Percentiles rank a stretch among this genome's conserved stretches.
These are phyloP conservation scores for Pangasianodon gigas DNA, from an alignment of 2,113 vertebrate genomes.

Conservation along the genomic window DNA sequence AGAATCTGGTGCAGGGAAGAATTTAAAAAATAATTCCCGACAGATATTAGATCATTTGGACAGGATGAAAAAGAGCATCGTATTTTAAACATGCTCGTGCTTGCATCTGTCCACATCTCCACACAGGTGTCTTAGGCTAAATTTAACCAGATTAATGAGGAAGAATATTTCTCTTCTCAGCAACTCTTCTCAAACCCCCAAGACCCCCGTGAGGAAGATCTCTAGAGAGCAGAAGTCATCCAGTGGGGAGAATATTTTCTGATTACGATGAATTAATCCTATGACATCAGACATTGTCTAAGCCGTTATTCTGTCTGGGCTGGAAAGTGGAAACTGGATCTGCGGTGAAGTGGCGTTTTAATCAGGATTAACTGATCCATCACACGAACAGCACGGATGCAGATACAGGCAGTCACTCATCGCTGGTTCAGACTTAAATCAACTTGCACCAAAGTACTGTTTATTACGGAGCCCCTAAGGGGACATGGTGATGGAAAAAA, in stretches of 20 bases:
- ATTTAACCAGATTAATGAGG: neutral
- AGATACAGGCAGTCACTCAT: neutral
- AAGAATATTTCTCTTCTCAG: neutral
- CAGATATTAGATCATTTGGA: conserved; percentile 7
- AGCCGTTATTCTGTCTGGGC: neutral
- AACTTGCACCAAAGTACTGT: neutral
- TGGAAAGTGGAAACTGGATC: neutral
- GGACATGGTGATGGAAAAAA: no score
- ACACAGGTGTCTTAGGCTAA: neutral
- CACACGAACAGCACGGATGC: conserved; percentile 12
- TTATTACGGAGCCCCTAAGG: no score
- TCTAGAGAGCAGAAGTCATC: neutral
- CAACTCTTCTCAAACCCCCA: neutral
- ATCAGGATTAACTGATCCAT: conserved; percentile 58
- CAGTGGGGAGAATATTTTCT: neutral
- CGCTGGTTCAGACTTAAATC: neutral
- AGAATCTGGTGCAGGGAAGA: neutral
- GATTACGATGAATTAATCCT: neutral
- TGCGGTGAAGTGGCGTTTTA: conserved; percentile 56
- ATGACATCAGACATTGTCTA: neutral
- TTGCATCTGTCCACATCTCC: neutral
- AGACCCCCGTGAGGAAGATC: neutral
- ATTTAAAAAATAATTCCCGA: neutral
- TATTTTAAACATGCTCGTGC: neutral
- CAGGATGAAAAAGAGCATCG: neutral